Evolutionary conservation across 2,888 invertebrate species (phyloP).

Genomic region (Beris morrisii): DNA sequence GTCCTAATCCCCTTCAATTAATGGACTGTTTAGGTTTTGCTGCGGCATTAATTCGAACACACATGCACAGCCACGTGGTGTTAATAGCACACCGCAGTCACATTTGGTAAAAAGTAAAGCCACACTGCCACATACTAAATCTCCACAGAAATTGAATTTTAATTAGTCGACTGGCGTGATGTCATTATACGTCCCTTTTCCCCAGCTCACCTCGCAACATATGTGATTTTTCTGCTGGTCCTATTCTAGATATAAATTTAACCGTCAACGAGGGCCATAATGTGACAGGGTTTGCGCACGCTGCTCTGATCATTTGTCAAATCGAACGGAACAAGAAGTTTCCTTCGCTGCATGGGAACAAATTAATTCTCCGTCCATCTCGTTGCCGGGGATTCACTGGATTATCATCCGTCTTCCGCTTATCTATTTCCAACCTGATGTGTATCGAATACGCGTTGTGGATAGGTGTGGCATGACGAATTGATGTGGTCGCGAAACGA

Average conservation of each 20-base stretch:
- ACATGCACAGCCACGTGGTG: slow-evolving; percentile 10
- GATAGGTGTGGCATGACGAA: too few species aligned
- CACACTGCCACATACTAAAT: not conserved
- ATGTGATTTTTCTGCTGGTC: not conserved
- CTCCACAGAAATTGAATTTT: slow-evolving; percentile 16
- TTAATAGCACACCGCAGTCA: not conserved
- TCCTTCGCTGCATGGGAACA: not conserved
- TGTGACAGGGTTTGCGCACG: slow-evolving; percentile 10
- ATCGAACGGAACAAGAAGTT: slow-evolving; percentile 1
- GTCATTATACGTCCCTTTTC: too few species aligned
- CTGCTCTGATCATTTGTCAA: slow-evolving; percentile 26
- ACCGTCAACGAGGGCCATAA: slow-evolving; percentile 6
- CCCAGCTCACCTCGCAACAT: not conserved
- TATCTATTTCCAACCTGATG: too few species aligned
- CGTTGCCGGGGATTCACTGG: too few species aligned
- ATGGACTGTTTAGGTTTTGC: not conserved
- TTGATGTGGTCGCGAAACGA: too few species aligned
- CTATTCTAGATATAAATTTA: slow-evolving; percentile 5
- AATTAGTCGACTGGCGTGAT: slow-evolving; percentile 13
- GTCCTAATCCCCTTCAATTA: slow-evolving; percentile 14
- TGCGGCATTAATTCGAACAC: not conserved
- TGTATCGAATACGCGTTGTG: too few species aligned
- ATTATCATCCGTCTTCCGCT: too few species aligned
- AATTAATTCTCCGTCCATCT: slow-evolving; percentile 13
- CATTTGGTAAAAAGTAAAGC: not conserved